Conservation (phyloP, 2,797 vertebrate genomes). For the Macropodus opercularis region DNA sequence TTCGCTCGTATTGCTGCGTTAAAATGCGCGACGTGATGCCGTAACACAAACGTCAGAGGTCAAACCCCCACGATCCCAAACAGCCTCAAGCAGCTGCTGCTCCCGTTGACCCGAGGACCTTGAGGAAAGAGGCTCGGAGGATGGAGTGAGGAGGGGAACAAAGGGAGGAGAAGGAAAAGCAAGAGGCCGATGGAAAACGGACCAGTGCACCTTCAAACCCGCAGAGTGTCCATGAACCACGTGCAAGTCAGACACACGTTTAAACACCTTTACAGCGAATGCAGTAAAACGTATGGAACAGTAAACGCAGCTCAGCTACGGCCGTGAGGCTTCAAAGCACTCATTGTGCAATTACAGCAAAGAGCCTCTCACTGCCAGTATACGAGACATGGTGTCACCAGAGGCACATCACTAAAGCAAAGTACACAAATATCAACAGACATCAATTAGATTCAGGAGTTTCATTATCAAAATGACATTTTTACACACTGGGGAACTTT, state of each 20-base stretch:
- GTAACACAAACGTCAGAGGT: slow-evolving; percentile 47
- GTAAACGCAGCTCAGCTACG: too few species aligned
- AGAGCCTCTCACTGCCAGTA: neutral
- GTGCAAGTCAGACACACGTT: neutral
- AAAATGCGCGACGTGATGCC: slow-evolving; percentile 46
- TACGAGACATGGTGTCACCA: neutral
- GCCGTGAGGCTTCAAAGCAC: neutral
- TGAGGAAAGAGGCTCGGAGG: slow-evolving; percentile 34
- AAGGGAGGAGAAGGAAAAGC: slow-evolving; percentile 10
- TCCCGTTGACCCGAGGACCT: slow-evolving; percentile 51
- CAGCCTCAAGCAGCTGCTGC: slow-evolving; percentile 56
- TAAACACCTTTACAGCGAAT: slow-evolving; percentile 10
- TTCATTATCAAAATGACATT: neutral
- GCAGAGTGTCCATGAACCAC: neutral
- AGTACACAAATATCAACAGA: neutral
- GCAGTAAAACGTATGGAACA: neutral
- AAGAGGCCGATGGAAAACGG: slow-evolving; percentile 6
- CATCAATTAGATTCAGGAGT: neutral
- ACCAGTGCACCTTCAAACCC: slow-evolving; percentile 10
- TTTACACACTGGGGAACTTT: neutral
- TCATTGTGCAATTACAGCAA: neutral
- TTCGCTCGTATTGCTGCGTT: slow-evolving; percentile 43
- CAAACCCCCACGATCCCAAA: slow-evolving; percentile 53
- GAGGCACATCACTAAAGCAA: neutral
- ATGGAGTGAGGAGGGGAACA: slow-evolving; percentile 21